These are phyloP conservation scores for Colius striatus DNA, from an alignment of 2,113 vertebrate species.

Conservation along the genomic window DNA sequence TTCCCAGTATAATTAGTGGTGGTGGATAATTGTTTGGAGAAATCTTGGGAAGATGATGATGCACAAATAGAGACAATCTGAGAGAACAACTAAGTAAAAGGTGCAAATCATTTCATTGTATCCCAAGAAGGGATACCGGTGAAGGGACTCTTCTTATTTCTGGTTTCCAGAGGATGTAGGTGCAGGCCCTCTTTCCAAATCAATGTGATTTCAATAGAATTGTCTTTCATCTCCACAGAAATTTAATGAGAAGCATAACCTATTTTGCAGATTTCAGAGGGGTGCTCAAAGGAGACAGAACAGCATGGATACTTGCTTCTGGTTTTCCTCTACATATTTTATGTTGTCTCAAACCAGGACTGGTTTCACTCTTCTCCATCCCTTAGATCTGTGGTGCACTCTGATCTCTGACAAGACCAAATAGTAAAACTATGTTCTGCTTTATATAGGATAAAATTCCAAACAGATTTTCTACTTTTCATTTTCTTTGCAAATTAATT, in stretches of 20 bases:
- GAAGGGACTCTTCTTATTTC: background rate
- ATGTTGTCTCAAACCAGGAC: background rate
- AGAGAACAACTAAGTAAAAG: background rate
- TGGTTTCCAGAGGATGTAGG: background rate
- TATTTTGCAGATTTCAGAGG: background rate
- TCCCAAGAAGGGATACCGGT: background rate
- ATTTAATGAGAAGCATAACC: background rate
- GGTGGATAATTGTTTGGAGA: background rate
- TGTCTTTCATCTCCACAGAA: background rate
- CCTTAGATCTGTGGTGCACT: background rate
- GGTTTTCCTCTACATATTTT: background rate
- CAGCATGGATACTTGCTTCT: background rate
- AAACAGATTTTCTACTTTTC: background rate
- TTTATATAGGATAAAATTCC: background rate
- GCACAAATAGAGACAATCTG: background rate
- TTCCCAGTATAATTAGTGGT: background rate
- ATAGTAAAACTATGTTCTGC: background rate
- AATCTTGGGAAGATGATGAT: background rate
- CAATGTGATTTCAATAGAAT: background rate
- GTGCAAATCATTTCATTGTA: background rate
- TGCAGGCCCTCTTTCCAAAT: background rate
- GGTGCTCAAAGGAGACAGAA: background rate
- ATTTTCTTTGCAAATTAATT: background rate
- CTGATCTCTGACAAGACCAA: background rate
- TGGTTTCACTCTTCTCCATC: background rate